Conservation (phyloP, 2,888 invertebrate genomes). For the Theretra japonica region DNA sequence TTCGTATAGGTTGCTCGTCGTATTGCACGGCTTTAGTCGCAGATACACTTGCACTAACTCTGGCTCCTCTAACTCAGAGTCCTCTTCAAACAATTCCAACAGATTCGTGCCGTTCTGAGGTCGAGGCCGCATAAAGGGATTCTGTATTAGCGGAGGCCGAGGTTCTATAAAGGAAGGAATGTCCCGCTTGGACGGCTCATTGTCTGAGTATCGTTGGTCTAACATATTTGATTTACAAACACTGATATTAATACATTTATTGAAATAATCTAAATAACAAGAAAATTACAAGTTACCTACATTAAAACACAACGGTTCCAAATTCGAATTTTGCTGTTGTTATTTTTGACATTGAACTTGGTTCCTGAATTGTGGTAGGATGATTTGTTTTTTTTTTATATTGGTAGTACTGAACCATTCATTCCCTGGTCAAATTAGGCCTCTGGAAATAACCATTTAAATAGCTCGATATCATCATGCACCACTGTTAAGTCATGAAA, state of each 20-base stretch:
- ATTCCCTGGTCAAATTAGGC: not conserved
- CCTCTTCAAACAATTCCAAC: constrained; percentile 71
- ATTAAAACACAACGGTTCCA: constrained; percentile 48
- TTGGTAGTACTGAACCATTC: not conserved
- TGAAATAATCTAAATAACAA: not conserved
- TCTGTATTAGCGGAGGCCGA: constrained; percentile 71
- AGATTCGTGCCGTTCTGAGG: constrained; percentile 75
- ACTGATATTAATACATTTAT: not conserved
- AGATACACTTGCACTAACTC: constrained; percentile 82
- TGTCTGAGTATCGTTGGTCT: constrained; percentile 64
- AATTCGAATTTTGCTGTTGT: constrained; percentile 42
- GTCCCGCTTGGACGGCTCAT: constrained; percentile 61
- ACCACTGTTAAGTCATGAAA: no score
- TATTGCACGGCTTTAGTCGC: constrained; percentile 77
- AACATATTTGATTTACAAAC: constrained; percentile 12
- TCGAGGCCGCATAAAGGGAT: constrained; percentile 77
- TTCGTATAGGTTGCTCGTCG: constrained; percentile 67
- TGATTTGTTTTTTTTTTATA: not conserved
- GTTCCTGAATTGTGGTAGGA: not conserved
- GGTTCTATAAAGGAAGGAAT: constrained; percentile 81
- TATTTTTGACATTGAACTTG: not conserved
- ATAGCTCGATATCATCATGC: no score
- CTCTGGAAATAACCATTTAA: no score
- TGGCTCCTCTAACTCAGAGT: constrained; percentile 67
- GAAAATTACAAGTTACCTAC: not conserved